phyloP scores from a whole-genome alignment of 2,888 invertebrate genomes.

The Ceraclea dissimilis region DNA sequence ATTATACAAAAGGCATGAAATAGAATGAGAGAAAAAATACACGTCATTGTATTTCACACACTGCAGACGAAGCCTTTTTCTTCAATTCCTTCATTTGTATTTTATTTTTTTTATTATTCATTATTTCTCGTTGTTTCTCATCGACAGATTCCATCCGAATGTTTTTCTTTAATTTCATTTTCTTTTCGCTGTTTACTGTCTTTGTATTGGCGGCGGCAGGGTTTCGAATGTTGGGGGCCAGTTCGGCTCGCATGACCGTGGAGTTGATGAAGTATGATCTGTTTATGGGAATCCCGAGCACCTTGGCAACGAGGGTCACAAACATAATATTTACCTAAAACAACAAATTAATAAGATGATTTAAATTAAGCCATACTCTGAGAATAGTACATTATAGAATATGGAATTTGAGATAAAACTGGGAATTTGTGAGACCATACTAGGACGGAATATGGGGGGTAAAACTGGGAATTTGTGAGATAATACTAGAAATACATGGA shows the following conservation, averaged over 20 bases:
- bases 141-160: slow-evolving; percentile 4
- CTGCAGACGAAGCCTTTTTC: slow-evolving; percentile 41
- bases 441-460: no score
- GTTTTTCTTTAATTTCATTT: neutral
- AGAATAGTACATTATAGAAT: neutral
- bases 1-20: no score
- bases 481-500: no score
- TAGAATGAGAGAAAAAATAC: no score
- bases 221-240: slow-evolving; percentile 31
- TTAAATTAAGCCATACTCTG: neutral
- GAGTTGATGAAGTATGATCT: slow-evolving; percentile 54
- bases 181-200: neutral
- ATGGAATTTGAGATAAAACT: neutral
- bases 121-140: slow-evolving; percentile 16
- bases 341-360: slow-evolving; percentile 3
- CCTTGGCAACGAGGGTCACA: slow-evolving; percentile 62
- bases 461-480: no score
- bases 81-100: slow-evolving; percentile 38
- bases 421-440: no score
- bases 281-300: slow-evolving; percentile 56
- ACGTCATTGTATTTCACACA: slow-evolving; percentile 48
- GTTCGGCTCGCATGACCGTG: slow-evolving; percentile 58
- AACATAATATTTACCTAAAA: slow-evolving; percentile 57
- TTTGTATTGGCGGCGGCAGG: neutral
- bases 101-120: slow-evolving; percentile 29